Percentiles rank a stretch among this genome's conserved stretches.
These are phyloP conservation scores for Erannis defoliaria DNA, from an alignment of 2,888 invertebrate genomes.

Conservation along the genomic window DNA sequence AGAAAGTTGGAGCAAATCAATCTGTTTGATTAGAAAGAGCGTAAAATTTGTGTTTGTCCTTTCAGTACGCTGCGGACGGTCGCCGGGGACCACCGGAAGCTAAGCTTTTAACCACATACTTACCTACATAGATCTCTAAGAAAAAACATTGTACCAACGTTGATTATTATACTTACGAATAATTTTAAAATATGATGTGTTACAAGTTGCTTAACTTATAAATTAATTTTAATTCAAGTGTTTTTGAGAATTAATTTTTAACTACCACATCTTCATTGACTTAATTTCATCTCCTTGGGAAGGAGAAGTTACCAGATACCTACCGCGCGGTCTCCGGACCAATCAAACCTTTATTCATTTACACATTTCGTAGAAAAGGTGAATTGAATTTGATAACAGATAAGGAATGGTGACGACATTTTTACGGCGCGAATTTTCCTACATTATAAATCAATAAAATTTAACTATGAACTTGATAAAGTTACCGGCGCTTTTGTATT, in stretches of 20 bases:
- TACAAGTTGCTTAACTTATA: not conserved
- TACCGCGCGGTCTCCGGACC: not conserved
- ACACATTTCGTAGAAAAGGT: slow-evolving; percentile 21
- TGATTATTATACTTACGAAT: too few relatives aligned
- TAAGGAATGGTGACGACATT: slow-evolving; percentile 14
- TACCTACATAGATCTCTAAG: too few relatives aligned
- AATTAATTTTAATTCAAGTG: not conserved
- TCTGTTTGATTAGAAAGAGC: slow-evolving; percentile 62
- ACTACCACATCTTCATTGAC: not conserved
- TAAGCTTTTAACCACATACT: not conserved
- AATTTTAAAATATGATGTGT: not conserved
- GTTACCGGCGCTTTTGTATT: slow-evolving; percentile 22
- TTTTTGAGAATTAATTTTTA: not conserved
- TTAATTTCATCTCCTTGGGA: not conserved
- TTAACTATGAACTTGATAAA: slow-evolving; percentile 32
- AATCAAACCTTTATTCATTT: slow-evolving; percentile 20
- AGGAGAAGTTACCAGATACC: not conserved
- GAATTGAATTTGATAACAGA: slow-evolving; percentile 19
- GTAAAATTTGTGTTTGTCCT: slow-evolving; percentile 50
- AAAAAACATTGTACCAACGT: too few relatives aligned
- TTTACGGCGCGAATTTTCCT: slow-evolving; percentile 16
- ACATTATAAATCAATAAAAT: slow-evolving; percentile 31
- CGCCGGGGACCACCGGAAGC: slow-evolving; percentile 15
- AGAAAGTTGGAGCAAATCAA: slow-evolving; percentile 70
- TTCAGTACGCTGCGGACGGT: slow-evolving; percentile 50